Percentiles rank a stretch among this genome's conserved stretches.
These are phyloP conservation scores for Eristalinus aeneus DNA, from an alignment of 2,888 invertebrate genomes.

Conservation along the genomic window DNA sequence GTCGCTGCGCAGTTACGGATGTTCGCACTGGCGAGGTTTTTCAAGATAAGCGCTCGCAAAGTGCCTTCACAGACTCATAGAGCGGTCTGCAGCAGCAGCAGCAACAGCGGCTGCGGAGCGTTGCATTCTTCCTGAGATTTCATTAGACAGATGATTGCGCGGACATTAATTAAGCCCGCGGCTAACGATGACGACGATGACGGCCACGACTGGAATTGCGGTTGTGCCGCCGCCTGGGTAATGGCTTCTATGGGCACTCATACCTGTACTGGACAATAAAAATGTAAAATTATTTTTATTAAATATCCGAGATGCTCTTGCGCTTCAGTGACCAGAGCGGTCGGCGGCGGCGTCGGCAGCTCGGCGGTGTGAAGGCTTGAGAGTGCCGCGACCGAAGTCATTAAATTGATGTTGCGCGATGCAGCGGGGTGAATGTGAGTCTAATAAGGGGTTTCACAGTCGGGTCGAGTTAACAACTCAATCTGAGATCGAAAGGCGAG, in stretches of 20 bases:
- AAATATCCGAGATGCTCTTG: slow-evolving; percentile 53
- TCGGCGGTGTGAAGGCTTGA: slow-evolving; percentile 6
- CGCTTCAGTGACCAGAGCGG: slow-evolving; percentile 3
- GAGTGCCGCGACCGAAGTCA: slow-evolving; percentile 41
- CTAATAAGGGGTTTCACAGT: slow-evolving; percentile 8
- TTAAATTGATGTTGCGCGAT: slow-evolving; percentile 24
- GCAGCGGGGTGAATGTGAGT: slow-evolving; percentile 14
- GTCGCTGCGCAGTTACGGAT: slow-evolving; percentile 40
- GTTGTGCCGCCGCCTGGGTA: slow-evolving; percentile 11
- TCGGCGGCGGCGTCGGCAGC: too few species aligned
- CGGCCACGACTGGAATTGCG: slow-evolving; percentile 1
- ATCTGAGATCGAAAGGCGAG: not conserved
- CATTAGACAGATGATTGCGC: slow-evolving; percentile 65
- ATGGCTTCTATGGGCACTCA: slow-evolving; percentile 6
- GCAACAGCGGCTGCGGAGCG: slow-evolving; percentile 23
- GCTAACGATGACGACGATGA: slow-evolving; percentile 51
- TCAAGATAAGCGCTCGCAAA: slow-evolving; percentile 48
- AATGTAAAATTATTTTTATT: slow-evolving; percentile 65
- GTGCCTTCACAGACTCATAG: not conserved
- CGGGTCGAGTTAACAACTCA: not conserved
- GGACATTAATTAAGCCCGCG: slow-evolving; percentile 64
- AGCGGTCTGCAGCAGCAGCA: not conserved
- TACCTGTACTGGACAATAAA: slow-evolving; percentile 43
- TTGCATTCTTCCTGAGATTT: slow-evolving; percentile 65
- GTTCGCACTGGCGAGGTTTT: slow-evolving; percentile 34